Evolutionary conservation across 2,888 invertebrate genomes (phyloP), one percentile per base, ranked within the genome.

Genomic region (Drosophila infuscata): DNA sequence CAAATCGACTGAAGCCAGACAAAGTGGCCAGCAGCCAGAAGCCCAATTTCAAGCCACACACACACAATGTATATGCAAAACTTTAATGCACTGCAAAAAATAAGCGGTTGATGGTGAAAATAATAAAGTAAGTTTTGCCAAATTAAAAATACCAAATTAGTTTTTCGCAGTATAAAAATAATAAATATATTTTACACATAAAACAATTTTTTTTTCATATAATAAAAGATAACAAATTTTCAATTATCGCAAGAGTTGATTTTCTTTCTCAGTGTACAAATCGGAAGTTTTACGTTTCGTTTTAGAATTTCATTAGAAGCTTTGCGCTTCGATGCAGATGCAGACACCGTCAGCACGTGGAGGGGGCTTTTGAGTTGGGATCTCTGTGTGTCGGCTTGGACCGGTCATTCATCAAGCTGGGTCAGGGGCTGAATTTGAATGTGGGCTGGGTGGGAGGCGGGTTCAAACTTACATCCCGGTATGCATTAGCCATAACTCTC

Each of bases 401-500:
- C 63, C 48, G 70, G 62, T 59, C 65, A 83, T 83, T 72, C 64
- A 83, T 83, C 86, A 83, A 66, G 66, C 38, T 56, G 64, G 48
- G 63, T 41, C 33, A 48, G 61, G 32, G 38, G 49, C 59, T 35
- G 56, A 54, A 29, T 56, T 41, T 38, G 35, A 30, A 25, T 46
- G 25, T 30, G 62, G 43, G 30, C 35, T 35, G 58, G 56, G 48
- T 8, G 17, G 35, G n/a, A n/a, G 38, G 30, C 25, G 30, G 4
- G 7, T 32, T 41, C 35, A 43, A 72, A 49, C 65, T 58, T 32
- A 56, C 54, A 66, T 51, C 64, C 59, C 66, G 70, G 58, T 72
- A 80, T 87, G 85, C 89, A 86, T 89, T 86, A 86, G 88, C 85
- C 80, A 88, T 89, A 86, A 86, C 85, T 89, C 88, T 87, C 86